Percentiles rank a stretch among this genome's conserved stretches.
These are phyloP conservation scores for zebrafish (Danio rerio) DNA, from an alignment of 2,113 vertebrate genomes.

Conservation along the genomic window DNA sequence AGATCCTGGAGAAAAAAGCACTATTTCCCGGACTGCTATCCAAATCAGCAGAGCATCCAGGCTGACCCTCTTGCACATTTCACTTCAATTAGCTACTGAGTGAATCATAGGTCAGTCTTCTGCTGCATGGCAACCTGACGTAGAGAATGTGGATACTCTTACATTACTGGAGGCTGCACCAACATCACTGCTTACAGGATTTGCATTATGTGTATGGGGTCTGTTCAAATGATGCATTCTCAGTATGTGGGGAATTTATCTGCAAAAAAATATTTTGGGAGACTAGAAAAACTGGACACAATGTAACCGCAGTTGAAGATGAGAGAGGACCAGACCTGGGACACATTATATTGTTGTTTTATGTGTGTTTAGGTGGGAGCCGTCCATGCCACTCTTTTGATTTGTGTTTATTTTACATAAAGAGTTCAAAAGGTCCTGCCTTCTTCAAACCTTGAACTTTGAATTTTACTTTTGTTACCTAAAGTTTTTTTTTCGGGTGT, in stretches of 20 bases:
- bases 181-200: neutral
- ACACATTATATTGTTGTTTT: no score
- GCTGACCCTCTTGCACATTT: slow-evolving; percentile 17
- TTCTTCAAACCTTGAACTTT: no score
- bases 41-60: slow-evolving; percentile 11
- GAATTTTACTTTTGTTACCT: no score
- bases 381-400: no score
- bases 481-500: no score
- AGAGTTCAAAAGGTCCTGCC: no score
- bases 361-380: no score
- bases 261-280: neutral
- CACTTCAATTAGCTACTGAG: slow-evolving; percentile 31
- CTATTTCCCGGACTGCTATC: slow-evolving; percentile 15
- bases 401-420: no score
- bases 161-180: neutral
- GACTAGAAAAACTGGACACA: neutral
- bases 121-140: slow-evolving; percentile 18
- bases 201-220: neutral
- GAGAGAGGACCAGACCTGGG: no score
- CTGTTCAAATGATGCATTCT: neutral
- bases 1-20: neutral
- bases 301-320: no score
- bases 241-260: neutral
- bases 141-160: neutral
- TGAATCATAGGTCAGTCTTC: slow-evolving; percentile 33